A percentile compares a stretch with the other conserved stretches of the same genome.
Evolutionary conservation across 2,113 vertebrate genomes (phyloP).

Genomic region (Gadus chalcogrammus): DNA sequence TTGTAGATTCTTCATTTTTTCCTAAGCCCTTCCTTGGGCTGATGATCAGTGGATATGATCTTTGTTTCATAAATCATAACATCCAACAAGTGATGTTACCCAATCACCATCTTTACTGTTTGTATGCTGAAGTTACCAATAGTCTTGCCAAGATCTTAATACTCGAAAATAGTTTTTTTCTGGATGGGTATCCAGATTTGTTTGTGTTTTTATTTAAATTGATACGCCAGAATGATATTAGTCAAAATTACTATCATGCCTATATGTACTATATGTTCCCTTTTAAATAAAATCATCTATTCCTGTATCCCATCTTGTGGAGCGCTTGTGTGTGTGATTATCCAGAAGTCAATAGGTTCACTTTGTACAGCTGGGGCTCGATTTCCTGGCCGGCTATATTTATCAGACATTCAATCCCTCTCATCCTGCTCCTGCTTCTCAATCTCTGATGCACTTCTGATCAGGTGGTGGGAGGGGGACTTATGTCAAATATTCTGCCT

Average conservation of each 20-base stretch:
- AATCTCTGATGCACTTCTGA: constrained; percentile 64
- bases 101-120: no score
- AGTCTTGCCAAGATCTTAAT: no score
- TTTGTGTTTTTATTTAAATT: no score
- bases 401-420: constrained; percentile 33
- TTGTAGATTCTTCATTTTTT: background rate
- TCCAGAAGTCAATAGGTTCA: constrained; percentile 25
- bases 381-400: constrained; percentile 46
- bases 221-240: no score
- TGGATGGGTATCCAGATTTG: no score
- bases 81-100: no score
- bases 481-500: constrained; percentile 59
- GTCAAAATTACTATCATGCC: background rate
- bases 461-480: constrained; percentile 43
- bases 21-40: background rate
- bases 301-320: no score
- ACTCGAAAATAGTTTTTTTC: no score
- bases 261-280: background rate
- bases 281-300: background rate
- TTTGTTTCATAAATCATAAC: no score
- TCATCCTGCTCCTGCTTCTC: constrained; percentile 44
- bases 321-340: background rate
- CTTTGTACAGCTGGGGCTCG: constrained; percentile 37
- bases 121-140: no score
- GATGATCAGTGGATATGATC: no score